Evolutionary conservation across 2,888 invertebrate genomes (phyloP).

Genomic region (Thumatha senex): DNA sequence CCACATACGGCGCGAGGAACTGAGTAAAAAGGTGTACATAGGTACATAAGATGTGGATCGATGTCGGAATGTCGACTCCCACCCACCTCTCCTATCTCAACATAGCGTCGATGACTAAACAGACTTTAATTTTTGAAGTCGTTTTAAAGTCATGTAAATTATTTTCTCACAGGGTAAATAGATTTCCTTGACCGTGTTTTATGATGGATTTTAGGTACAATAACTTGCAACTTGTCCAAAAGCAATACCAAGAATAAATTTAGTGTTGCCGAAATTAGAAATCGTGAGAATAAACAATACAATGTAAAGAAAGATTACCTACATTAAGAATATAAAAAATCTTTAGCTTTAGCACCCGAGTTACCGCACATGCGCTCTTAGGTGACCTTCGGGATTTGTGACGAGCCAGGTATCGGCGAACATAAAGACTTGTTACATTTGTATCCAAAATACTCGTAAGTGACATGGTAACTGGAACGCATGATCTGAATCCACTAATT

Average conservation of each 20-base stretch:
- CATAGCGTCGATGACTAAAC: constrained; percentile 17
- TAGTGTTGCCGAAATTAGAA: neutral
- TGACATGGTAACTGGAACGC: no score
- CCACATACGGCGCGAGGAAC: constrained; percentile 75
- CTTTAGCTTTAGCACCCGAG: constrained; percentile 64
- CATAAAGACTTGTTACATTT: constrained; percentile 7
- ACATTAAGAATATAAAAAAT: constrained; percentile 52
- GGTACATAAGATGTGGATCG: constrained; percentile 78
- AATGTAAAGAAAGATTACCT: constrained; percentile 24
- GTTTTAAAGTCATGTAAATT: no score
- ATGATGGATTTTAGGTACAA: neutral
- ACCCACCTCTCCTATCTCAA: constrained; percentile 34
- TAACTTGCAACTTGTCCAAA: neutral
- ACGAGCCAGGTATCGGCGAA: constrained; percentile 41
- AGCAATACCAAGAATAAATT: neutral
- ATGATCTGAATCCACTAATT: no score
- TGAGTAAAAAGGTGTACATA: constrained; percentile 77
- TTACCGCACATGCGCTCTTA: constrained; percentile 71
- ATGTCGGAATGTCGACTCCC: constrained; percentile 70
- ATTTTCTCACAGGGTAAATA: no score
- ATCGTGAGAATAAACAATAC: neutral
- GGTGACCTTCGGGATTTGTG: constrained; percentile 68
- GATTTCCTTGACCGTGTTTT: neutral
- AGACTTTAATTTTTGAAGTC: constrained; percentile 17
- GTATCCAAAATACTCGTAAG: neutral